A percentile compares a stretch with the other conserved stretches of the same genome.
phyloP scores from a whole-genome alignment of 2,888 invertebrate species.

The Lissonota sp. region DNA sequence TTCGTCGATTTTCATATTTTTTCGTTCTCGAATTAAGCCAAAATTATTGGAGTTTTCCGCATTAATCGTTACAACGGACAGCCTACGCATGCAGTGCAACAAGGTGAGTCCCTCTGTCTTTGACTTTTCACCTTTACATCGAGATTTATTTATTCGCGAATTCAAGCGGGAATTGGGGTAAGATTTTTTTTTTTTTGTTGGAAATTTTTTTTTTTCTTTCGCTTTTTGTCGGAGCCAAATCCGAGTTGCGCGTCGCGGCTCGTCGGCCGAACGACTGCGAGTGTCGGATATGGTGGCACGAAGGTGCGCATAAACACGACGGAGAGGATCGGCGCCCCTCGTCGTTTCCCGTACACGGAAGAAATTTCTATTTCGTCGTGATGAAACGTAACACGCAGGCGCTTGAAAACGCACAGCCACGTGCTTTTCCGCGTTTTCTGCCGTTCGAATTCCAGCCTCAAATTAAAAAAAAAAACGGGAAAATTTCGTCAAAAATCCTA shows the following conservation, averaged over 20 bases:
- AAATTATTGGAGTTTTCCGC: slow-evolving; percentile 31
- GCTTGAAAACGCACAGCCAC: slow-evolving; percentile 71
- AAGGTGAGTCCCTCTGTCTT: slow-evolving; percentile 63
- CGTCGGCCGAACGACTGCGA: slow-evolving; percentile 68
- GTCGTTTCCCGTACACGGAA: slow-evolving; percentile 66
- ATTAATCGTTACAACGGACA: slow-evolving; percentile 52
- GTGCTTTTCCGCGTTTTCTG: slow-evolving; percentile 59
- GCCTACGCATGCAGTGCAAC: slow-evolving; percentile 76
- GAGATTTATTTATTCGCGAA: not conserved
- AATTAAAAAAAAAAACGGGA: not conserved
- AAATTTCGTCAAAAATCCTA: not conserved
- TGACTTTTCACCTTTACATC: not conserved
- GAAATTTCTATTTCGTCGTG: slow-evolving; percentile 70
- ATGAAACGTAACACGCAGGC: slow-evolving; percentile 79
- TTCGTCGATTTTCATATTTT: slow-evolving; percentile 19
- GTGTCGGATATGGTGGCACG: not conserved
- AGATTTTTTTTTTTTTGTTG: not conserved
- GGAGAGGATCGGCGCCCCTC: slow-evolving; percentile 27
- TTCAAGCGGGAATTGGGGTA: no score
- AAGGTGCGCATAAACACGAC: slow-evolving; percentile 63
- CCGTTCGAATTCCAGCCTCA: not conserved
- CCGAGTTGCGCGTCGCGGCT: slow-evolving; percentile 62
- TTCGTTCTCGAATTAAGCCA: not conserved
- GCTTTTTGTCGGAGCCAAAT: not conserved
- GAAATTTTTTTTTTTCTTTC: not conserved